A percentile compares a stretch with the other conserved stretches of the same genome.
phyloP scores from a whole-genome alignment of 1,140 invertebrate genomes.

The Wiebesia pumilae region DNA sequence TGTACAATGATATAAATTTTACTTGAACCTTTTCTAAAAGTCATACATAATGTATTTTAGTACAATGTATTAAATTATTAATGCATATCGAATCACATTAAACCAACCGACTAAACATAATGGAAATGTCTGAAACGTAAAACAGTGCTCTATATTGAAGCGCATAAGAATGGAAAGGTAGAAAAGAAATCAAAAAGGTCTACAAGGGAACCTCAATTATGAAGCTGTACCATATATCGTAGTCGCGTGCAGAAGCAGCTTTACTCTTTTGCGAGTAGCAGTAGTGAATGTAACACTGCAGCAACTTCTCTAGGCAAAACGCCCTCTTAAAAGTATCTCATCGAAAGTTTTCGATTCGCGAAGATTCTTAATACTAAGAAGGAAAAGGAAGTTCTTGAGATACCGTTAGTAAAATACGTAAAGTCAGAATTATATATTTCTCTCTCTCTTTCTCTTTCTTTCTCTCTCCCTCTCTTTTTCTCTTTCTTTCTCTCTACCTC shows the following conservation, averaged over 20 bases:
- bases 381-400: neutral
- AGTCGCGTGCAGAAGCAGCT: neutral
- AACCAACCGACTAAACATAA: neutral
- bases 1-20: conserved; percentile 8
- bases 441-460: neutral
- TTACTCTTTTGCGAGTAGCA: neutral
- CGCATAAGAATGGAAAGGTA: neutral
- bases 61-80: conserved; percentile 17
- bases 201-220: neutral
- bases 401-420: neutral
- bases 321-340: neutral
- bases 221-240: no score
- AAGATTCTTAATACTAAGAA: neutral
- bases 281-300: neutral
- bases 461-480: neutral
- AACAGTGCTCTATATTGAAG: neutral
- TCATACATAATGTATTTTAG: conserved; percentile 16
- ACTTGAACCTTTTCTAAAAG: neutral
- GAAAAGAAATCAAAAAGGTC: neutral
- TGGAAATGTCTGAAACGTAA: neutral
- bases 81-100: conserved; percentile 12
- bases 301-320: neutral
- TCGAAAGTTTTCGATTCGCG: neutral
- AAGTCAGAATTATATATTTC: neutral
- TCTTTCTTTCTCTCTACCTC: neutral